These are phyloP conservation scores for Chiridota heheva DNA, from an alignment of 35 echinoderm and acorn worm species.

Conservation along the genomic window DNA sequence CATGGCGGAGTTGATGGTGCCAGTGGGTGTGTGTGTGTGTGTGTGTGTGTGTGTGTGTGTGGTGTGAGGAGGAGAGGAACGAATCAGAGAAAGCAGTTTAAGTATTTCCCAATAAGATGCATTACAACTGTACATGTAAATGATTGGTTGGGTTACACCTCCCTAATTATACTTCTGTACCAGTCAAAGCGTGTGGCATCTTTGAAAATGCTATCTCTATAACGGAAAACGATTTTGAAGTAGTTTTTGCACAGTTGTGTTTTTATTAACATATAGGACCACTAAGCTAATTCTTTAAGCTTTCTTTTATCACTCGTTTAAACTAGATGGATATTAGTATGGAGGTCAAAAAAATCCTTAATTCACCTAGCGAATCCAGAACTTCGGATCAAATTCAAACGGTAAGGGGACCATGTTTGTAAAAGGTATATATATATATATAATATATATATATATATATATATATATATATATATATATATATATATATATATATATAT, in stretches of 20 bases:
- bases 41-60: no score
- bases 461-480: background rate
- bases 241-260: no score
- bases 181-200: background rate
- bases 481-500: background rate
- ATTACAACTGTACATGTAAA: no score
- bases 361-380: slow-evolving; percentile 49
- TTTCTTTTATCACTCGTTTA: background rate
- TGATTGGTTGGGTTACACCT: background rate
- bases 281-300: no score
- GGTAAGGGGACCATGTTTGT: slow-evolving; percentile 34
- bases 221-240: no score
- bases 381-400: slow-evolving; percentile 77
- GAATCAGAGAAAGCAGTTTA: no score
- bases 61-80: no score
- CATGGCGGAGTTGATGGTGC: no score
- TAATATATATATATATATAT: background rate
- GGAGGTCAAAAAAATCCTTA: slow-evolving; percentile 83
- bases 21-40: no score
- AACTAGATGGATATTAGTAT: slow-evolving; percentile 74
- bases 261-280: no score
- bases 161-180: background rate
- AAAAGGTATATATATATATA: background rate
- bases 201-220: background rate
- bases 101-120: no score